Evolutionary conservation across 2,797 vertebrate species (phyloP).

Genomic region (Molothrus aeneus): DNA sequence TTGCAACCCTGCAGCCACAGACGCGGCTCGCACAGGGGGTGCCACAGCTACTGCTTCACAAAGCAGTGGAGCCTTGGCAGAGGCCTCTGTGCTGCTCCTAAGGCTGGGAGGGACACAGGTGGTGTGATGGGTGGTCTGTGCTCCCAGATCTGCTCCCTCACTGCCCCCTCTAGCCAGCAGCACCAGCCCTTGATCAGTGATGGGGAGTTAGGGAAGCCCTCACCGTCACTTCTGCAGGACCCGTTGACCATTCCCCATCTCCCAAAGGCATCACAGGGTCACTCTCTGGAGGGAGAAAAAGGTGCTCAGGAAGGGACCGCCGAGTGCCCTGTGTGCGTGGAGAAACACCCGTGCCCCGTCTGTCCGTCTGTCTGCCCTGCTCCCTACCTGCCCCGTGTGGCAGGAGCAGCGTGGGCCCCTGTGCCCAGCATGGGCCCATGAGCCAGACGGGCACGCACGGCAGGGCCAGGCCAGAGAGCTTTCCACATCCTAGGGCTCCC

Average conservation of each 20-base stretch:
- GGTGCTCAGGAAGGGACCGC: neutral
- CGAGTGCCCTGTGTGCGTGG: accelerated
- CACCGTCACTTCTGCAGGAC: neutral
- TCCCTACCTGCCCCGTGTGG: neutral
- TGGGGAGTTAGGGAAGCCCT: neutral
- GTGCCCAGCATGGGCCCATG: too few relatives aligned
- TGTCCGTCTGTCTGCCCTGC: neutral
- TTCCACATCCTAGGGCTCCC: neutral
- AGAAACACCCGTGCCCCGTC: accelerated
- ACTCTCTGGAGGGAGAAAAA: neutral
- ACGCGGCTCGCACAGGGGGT: accelerated
- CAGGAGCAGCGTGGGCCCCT: accelerated
- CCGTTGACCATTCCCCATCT: neutral
- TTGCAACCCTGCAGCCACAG: neutral
- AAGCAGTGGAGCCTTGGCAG: neutral
- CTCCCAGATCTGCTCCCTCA: neutral
- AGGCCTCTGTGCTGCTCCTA: neutral
- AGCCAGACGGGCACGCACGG: neutral
- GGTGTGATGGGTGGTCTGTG: accelerated
- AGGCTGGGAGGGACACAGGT: neutral
- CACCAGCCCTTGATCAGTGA: accelerated
- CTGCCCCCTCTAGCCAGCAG: neutral
- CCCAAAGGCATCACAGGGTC: neutral
- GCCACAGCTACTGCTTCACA: accelerated
- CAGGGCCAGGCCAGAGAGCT: neutral